Base-by-base conservation (phyloP, 2,888 invertebrate genomes). In the Sarcophaga caerulescens region DNA sequence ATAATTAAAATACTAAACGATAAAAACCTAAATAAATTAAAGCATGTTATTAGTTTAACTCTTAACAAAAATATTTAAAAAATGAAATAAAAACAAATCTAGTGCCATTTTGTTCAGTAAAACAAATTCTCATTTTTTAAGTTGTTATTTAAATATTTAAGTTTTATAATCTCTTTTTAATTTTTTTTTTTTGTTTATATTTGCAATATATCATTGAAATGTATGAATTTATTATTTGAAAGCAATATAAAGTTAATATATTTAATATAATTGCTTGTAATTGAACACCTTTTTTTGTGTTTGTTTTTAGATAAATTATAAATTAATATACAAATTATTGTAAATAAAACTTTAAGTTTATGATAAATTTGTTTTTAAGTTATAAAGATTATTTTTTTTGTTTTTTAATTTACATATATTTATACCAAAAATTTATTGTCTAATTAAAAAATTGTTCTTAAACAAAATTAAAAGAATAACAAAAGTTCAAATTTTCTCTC, bases 61-160 rank as follows among this genome's bases (percentile, higher is more conserved):
- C 57, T 74, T 65, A 73, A 73, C 82, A 73, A 82, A 77, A 52
- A 35, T 35, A 35, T 35, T 35, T 8, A 35, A 35, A 12, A 52
- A 52, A 14, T 2, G 0, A 52, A 52, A 52, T 1, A 52, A 12
- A 52, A 52, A 52, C 52, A 52, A 52, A 73, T 82, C 81, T 86
- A 86, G 86, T 86, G 86, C 86, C 86, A 86, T 86, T 84, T 81
- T 71, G 23, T 82, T 76, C 21, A 21, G 69, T 81, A 47, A 79
- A 60, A 75, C 25, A 76, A 75, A 68, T 25, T 73, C 71, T 47
- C 52, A 70, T 57, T 82, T 81, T 78, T 84, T 71, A 81, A 84
- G 78, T 86, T 86, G 86, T 86, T 86, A 86, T 78, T 84, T 79
- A 81, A 86, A 84, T 86, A 84, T 86, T 84, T 86, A 86, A 86